These are phyloP conservation scores for Hyposoter dolosus DNA, from an alignment of 2,888 invertebrate genomes.

Conservation along the genomic window DNA sequence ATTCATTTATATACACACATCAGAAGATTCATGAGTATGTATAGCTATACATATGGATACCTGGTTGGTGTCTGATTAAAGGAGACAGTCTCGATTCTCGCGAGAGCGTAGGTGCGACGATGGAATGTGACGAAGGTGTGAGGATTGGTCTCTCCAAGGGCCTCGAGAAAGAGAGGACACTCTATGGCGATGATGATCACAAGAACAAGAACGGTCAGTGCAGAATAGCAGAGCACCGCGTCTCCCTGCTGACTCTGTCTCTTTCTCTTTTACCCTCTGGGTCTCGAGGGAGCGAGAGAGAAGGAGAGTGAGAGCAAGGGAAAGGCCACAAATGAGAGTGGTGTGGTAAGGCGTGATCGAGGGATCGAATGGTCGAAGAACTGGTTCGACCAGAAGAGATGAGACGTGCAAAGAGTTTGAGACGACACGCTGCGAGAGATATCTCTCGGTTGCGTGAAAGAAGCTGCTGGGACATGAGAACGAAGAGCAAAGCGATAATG, in stretches of 20 bases:
- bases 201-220: constrained; percentile 37
- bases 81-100: constrained; percentile 56
- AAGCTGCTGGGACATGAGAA: constrained; percentile 29
- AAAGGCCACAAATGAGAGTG: neutral
- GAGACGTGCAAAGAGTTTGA: constrained; percentile 53
- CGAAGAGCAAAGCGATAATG: constrained; percentile 11
- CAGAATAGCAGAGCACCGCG: neutral
- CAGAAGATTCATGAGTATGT: neutral
- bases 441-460: constrained; percentile 16
- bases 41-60: constrained; percentile 20
- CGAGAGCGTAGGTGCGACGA: constrained; percentile 67
- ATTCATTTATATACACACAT: constrained; percentile 38
- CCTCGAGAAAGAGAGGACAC: constrained; percentile 20
- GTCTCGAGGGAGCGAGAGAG: neutral
- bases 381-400: constrained; percentile 60
- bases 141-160: constrained; percentile 46
- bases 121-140: constrained; percentile 66
- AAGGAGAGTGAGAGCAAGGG: no score
- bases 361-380: constrained; percentile 63
- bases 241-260: constrained; percentile 30
- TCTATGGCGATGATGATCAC: constrained; percentile 32
- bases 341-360: constrained; percentile 59
- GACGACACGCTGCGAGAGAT: constrained; percentile 58
- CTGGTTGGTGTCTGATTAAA: constrained; percentile 44
- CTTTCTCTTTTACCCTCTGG: constrained; percentile 7